phyloP scores from a whole-genome alignment of 1,140 invertebrate species.

The Theocolax elegans region DNA sequence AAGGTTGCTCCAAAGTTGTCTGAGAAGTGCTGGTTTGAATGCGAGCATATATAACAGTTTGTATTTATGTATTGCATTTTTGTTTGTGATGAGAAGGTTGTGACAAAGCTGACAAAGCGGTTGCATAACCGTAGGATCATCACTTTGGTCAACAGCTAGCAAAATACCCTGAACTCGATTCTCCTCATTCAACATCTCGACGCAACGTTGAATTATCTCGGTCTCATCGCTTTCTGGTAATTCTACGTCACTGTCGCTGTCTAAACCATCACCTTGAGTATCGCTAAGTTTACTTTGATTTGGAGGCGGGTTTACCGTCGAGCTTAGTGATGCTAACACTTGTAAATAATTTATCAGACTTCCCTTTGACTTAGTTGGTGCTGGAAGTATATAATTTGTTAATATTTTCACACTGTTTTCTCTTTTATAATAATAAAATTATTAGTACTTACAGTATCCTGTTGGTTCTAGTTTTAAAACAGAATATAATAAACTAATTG shows the following conservation, averaged over 20 bases:
- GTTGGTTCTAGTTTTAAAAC: conserved; percentile 75
- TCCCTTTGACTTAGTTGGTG: conserved; percentile 47
- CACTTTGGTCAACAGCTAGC: conserved; percentile 70
- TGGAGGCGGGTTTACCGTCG: conserved; percentile 48
- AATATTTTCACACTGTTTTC: not conserved
- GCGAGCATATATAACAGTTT: conserved; percentile 88
- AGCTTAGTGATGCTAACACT: conserved; percentile 61
- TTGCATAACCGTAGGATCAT: conserved; percentile 71
- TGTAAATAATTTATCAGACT: conserved; percentile 60
- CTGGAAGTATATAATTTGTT: conserved; percentile 36
- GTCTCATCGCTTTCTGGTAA: conserved; percentile 60
- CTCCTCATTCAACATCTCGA: conserved; percentile 75
- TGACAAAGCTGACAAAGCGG: conserved; percentile 82
- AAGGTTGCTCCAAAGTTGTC: conserved; percentile 79
- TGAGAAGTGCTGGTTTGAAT: conserved; percentile 85
- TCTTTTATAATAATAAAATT: not conserved
- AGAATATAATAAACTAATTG: conserved; percentile 70
- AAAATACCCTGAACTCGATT: conserved; percentile 73
- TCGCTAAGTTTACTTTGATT: not conserved
- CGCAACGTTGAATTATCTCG: conserved; percentile 66
- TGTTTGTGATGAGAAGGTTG: conserved; percentile 79
- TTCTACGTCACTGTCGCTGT: conserved; percentile 59
- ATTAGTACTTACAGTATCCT: conserved; percentile 70
- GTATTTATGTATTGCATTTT: conserved; percentile 81
- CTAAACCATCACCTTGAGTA: conserved; percentile 48